These are phyloP conservation scores for Nowickia ferox DNA, from an alignment of 2,888 invertebrate species.

Conservation along the genomic window DNA sequence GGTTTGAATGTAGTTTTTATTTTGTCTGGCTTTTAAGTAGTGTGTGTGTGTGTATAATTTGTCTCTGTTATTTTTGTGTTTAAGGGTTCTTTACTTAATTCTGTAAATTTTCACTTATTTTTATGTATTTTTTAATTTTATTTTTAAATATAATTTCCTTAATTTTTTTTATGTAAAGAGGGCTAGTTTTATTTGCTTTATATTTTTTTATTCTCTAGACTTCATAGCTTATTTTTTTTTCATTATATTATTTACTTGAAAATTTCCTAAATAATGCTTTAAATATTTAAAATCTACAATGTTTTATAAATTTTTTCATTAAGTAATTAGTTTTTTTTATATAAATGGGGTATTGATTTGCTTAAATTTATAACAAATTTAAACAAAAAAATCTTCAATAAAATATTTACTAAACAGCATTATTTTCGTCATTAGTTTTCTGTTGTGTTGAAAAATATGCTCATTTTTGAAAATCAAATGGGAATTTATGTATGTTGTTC, in stretches of 20 bases:
- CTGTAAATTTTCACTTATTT: conserved; percentile 70
- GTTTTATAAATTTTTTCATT: conserved; percentile 72
- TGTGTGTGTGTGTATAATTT: conserved; percentile 71
- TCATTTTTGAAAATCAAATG: conserved; percentile 49
- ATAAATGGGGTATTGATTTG: conserved; percentile 55
- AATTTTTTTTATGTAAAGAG: conserved; percentile 79
- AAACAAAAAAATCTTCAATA: conserved; percentile 68
- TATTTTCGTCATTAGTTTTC: conserved; percentile 47
- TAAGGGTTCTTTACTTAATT: conserved; percentile 64
- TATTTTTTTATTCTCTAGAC: conserved; percentile 73
- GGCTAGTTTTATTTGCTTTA: conserved; percentile 74
- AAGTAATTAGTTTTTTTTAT: conserved; percentile 63
- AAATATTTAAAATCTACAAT: conserved; percentile 79
- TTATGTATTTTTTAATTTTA: conserved; percentile 66
- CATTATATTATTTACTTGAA: conserved; percentile 71
- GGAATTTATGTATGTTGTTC: conserved; percentile 38
- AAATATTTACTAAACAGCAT: conserved; percentile 67
- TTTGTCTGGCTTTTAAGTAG: conserved; percentile 64
- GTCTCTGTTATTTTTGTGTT: conserved; percentile 60
- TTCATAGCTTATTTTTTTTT: conserved; percentile 70
- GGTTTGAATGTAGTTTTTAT: conserved; percentile 61
- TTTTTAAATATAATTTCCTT: conserved; percentile 60
- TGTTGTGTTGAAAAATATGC: conserved; percentile 60
- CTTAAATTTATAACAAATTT: conserved; percentile 71
- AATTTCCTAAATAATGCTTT: conserved; percentile 74